Conservation (phyloP, 2,797 vertebrate genomes). For the Thunnus albacares region DNA sequence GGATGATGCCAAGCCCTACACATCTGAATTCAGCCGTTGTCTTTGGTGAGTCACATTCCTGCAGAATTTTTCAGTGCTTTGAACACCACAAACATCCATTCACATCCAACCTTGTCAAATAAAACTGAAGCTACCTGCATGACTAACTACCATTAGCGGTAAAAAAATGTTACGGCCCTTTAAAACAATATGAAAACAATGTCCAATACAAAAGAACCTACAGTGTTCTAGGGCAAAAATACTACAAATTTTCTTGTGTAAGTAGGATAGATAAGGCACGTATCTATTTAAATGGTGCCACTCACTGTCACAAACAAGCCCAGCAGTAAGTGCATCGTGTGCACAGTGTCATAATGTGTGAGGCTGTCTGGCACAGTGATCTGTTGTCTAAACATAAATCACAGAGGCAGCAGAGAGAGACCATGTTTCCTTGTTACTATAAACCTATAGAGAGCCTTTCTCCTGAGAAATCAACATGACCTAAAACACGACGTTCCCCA, state of each 20-base stretch:
- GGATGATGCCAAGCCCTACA: neutral
- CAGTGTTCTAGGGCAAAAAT: constrained; percentile 5
- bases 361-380: constrained; percentile 75
- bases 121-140: constrained; percentile 13
- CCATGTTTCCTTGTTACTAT: constrained; percentile 68
- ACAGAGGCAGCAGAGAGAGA: constrained; percentile 77
- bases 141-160: neutral
- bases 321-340: constrained; percentile 61
- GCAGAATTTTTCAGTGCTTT: too few relatives aligned
- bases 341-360: constrained; percentile 63
- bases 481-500: constrained; percentile 67
- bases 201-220: neutral
- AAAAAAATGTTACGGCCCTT: neutral
- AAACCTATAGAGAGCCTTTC: constrained; percentile 70
- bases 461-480: constrained; percentile 84
- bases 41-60: too few relatives aligned
- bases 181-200: neutral
- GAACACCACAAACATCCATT: neutral
- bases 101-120: neutral
- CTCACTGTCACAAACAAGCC: constrained; percentile 68
- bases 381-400: constrained; percentile 83
- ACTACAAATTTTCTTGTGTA: neutral
- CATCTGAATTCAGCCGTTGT: neutral
- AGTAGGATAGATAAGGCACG: constrained; percentile 53
- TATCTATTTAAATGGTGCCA: constrained; percentile 75